Percentiles rank a stretch among this genome's conserved stretches.
phyloP scores from a whole-genome alignment of 2,113 vertebrate genomes.

The Choloepus hoffmanni region DNA sequence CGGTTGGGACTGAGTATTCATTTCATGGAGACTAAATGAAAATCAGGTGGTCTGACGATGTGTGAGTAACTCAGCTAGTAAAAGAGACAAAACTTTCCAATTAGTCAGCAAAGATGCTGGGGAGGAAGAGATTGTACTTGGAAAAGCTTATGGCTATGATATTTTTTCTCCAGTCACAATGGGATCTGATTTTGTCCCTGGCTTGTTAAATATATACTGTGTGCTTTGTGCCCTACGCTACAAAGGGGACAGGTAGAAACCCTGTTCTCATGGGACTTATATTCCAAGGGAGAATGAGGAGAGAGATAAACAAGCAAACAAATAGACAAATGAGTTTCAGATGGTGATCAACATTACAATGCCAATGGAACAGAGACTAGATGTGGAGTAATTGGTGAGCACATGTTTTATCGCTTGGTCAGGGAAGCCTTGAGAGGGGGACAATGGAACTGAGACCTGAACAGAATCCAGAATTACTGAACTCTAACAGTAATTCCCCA shows the following conservation, averaged over 20 bases:
- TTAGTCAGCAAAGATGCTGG: neutral
- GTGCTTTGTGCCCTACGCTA: neutral
- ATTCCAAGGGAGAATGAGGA: neutral
- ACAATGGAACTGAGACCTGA: neutral
- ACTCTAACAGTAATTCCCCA: too few relatives aligned
- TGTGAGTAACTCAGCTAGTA: neutral
- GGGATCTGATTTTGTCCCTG: neutral
- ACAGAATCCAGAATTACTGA: neutral
- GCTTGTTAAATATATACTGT: neutral
- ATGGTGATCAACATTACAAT: neutral
- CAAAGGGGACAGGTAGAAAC: neutral
- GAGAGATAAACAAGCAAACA: neutral
- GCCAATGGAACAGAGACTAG: neutral
- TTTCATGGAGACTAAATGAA: constrained; percentile 45
- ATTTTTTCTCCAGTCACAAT: neutral
- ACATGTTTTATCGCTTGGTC: neutral
- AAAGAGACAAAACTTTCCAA: neutral
- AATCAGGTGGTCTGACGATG: constrained; percentile 37
- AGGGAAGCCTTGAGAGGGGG: neutral
- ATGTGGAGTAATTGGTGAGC: neutral
- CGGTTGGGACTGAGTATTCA: neutral
- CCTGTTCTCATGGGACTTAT: neutral
- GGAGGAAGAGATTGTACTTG: neutral
- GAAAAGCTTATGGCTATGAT: neutral
- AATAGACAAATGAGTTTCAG: neutral